A percentile compares a stretch with the other conserved stretches of the same genome.
Evolutionary conservation across 2,113 vertebrate genomes (phyloP).

Genomic region (Pterocles gutturalis): DNA sequence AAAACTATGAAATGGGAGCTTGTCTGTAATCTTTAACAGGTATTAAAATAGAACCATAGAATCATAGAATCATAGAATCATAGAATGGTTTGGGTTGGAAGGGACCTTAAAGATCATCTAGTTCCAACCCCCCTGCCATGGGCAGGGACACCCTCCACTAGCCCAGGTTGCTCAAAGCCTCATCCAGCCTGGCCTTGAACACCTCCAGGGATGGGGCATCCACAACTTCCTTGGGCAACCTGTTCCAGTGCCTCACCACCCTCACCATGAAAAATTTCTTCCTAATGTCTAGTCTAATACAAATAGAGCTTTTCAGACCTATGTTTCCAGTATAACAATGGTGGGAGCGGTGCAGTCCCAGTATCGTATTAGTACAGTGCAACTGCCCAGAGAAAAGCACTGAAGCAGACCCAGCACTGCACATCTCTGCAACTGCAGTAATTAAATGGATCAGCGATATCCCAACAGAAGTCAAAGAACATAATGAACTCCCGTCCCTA

Average conservation of each 20-base stretch:
- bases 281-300: neutral
- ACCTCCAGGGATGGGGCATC: too few relatives aligned
- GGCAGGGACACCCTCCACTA: too few relatives aligned
- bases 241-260: too few relatives aligned
- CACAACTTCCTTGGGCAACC: too few relatives aligned
- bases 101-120: too few relatives aligned
- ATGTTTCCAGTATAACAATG: neutral
- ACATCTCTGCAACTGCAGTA: neutral
- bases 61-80: too few relatives aligned
- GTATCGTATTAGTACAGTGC: neutral
- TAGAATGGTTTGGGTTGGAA: too few relatives aligned
- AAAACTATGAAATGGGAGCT: neutral
- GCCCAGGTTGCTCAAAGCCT: too few relatives aligned
- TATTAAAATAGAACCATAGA: neutral
- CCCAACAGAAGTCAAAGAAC: neutral
- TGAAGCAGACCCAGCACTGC: neutral
- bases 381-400: neutral
- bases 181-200: too few relatives aligned
- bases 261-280: too few relatives aligned
- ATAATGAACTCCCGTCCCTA: neutral
- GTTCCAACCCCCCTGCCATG: too few relatives aligned
- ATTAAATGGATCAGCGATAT: neutral
- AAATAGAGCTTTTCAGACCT: neutral
- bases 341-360: neutral
- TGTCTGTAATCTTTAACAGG: neutral